phyloP scores from a whole-genome alignment of 2,888 invertebrate species.

The Ophion costatus region DNA sequence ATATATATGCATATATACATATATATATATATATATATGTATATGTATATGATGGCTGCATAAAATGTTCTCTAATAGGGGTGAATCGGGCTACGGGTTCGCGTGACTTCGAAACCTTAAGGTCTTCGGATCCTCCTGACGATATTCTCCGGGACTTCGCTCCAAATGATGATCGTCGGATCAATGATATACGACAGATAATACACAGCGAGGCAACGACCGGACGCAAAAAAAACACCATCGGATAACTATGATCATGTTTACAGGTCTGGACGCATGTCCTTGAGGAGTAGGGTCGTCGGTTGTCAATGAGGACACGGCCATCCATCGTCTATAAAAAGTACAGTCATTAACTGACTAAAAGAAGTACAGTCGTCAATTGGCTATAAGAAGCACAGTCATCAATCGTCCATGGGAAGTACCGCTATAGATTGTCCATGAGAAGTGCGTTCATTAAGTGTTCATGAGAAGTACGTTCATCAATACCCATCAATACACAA shows the following conservation, averaged over 20 bases:
- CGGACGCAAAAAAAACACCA: slow-evolving; percentile 27
- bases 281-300: background rate
- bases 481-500: too few relatives aligned
- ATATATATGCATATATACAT: slow-evolving; percentile 40
- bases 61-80: slow-evolving; percentile 60
- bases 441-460: background rate
- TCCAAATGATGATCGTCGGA: slow-evolving; percentile 60
- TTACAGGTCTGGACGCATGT: background rate
- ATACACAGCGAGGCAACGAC: slow-evolving; percentile 50
- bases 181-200: slow-evolving; percentile 62
- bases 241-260: slow-evolving; percentile 12
- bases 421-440: background rate
- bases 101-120: slow-evolving; percentile 64
- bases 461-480: background rate
- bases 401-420: background rate
- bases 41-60: slow-evolving; percentile 9
- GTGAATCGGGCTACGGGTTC: slow-evolving; percentile 47
- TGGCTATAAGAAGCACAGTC: too few relatives aligned
- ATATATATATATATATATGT: slow-evolving; percentile 26
- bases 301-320: background rate
- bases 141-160: slow-evolving; percentile 55
- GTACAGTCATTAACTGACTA: slow-evolving; percentile 3
- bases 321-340: background rate
- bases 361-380: background rate
- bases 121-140: slow-evolving; percentile 57